phyloP scores from a whole-genome alignment of 2,113 vertebrate species.

The Pollachius pollachius region DNA sequence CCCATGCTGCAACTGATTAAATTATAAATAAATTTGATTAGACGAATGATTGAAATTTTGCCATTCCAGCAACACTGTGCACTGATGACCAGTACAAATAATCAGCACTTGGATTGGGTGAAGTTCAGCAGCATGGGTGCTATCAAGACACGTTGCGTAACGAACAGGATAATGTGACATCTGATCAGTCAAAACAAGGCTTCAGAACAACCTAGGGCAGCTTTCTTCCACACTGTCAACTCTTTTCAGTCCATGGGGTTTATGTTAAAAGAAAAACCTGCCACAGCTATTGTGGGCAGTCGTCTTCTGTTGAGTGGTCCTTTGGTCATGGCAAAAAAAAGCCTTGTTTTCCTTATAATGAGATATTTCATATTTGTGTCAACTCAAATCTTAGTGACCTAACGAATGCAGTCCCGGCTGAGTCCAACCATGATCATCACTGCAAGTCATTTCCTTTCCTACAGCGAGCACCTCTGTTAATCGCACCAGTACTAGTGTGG shows the following conservation, averaged over 20 bases:
- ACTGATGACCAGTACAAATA: conserved; percentile 10
- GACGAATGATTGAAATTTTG: conserved; percentile 12
- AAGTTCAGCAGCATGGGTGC: conserved; percentile 11
- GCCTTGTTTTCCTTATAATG: no score
- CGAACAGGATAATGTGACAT: conserved; percentile 25
- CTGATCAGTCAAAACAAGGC: background rate
- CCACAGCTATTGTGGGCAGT: no score
- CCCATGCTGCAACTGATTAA: conserved; percentile 19
- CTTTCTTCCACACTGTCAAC: no score
- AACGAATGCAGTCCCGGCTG: conserved; percentile 12
- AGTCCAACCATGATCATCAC: background rate
- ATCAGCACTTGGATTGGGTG: conserved; percentile 4
- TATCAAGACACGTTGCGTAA: conserved; percentile 5
- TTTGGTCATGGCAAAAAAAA: no score
- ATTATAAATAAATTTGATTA: conserved; percentile 18
- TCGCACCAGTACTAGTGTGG: conserved; percentile 19
- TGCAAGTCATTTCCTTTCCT: conserved; percentile 8
- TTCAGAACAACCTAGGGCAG: no score
- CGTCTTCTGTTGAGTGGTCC: no score
- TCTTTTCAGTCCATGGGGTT: no score
- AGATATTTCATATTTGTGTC: background rate
- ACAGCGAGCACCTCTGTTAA: conserved; percentile 16
- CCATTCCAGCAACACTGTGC: background rate
- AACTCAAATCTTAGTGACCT: background rate
- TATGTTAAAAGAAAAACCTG: no score